Evolutionary conservation across 2,113 vertebrate genomes (phyloP), one percentile per base, ranked within the genome.

Genomic region (Sialia sialis): DNA sequence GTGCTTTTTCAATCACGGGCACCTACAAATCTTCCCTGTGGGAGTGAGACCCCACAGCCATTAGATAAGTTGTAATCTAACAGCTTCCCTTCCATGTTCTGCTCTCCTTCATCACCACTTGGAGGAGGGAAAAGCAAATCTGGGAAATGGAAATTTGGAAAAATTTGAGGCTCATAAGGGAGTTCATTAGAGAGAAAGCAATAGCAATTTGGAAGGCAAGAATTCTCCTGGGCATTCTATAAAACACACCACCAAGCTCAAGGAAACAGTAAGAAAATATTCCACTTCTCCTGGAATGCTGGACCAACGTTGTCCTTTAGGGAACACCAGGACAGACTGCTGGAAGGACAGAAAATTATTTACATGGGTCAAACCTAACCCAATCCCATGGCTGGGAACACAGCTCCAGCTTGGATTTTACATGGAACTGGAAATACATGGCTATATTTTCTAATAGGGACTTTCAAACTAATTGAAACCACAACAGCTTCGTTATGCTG

Each of bases 401-500:
- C 0, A 4, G 13, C 15, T 69, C 49, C 79, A 80, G 67, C 74
- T 70, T 75, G 58, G 69, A 44, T 52, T 62, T 39, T 21, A 19
- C 39, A 4, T 10, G 36, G 60, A 55, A 73, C 49, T 79, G 41
- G 72, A 64, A 77, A 48, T 60, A 59, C 11, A 32, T 6, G 29
- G 22, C 5, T n/a, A 8, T 41, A 48, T 75, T 83, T 85, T 30
- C 34, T 13, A 86, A 77, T 2, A 14, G 4, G 19, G 51, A 55
- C 16, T 26, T 58, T 58, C 11, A 63, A 93, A 72, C 27, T 69
- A 66, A 76, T 63, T 78, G 36, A 62, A 89, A 89, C 48, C 82
- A 83, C 0, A 0, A 30, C 74, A 59, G 16, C 22, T 66, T 60
- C 3, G 5, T 84, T 55, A 55, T 0, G 9, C 3, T 54, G 78